Percentiles rank a stretch among this genome's conserved stretches.
These are phyloP conservation scores for Sinosuthora webbiana DNA, from an alignment of 2,113 vertebrate genomes.

Conservation along the genomic window DNA sequence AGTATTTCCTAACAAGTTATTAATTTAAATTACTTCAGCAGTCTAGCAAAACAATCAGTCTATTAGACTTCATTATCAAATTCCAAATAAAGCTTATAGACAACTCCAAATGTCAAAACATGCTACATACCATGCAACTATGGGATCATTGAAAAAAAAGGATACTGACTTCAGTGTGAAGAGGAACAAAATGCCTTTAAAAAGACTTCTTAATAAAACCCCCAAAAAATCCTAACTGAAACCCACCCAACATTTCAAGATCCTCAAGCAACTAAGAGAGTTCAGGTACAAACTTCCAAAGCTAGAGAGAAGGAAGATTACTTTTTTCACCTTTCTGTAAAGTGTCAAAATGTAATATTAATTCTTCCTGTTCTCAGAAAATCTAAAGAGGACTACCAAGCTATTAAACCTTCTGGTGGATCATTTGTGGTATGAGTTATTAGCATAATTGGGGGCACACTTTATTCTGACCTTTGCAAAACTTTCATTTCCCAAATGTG, in stretches of 20 bases:
- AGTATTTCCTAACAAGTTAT: not conserved
- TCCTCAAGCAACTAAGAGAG: not conserved
- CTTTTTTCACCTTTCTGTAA: conserved; percentile 8
- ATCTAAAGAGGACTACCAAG: conserved; percentile 67
- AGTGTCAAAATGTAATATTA: not conserved
- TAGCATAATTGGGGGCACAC: conserved; percentile 93
- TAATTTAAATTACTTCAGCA: not conserved
- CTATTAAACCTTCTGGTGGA: conserved; percentile 77
- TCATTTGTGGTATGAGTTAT: conserved; percentile 86
- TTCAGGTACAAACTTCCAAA: not conserved
- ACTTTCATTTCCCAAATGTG: conserved; percentile 86
- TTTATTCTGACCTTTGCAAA: conserved; percentile 84
- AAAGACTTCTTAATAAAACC: not conserved
- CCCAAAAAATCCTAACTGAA: not conserved
- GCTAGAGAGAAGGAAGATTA: not conserved
- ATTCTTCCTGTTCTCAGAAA: conserved; percentile 29
- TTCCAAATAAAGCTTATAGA: not conserved
- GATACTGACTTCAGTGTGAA: not conserved
- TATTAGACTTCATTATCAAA: not conserved
- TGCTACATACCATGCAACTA: not conserved
- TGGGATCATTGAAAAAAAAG: not conserved
- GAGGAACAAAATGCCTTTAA: conserved; percentile 2
- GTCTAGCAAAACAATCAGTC: not conserved
- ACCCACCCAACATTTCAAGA: not conserved
- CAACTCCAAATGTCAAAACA: conserved; percentile 6